These are phyloP conservation scores for Hypsopygia costalis DNA, from an alignment of 2,888 invertebrate species.

Conservation along the genomic window DNA sequence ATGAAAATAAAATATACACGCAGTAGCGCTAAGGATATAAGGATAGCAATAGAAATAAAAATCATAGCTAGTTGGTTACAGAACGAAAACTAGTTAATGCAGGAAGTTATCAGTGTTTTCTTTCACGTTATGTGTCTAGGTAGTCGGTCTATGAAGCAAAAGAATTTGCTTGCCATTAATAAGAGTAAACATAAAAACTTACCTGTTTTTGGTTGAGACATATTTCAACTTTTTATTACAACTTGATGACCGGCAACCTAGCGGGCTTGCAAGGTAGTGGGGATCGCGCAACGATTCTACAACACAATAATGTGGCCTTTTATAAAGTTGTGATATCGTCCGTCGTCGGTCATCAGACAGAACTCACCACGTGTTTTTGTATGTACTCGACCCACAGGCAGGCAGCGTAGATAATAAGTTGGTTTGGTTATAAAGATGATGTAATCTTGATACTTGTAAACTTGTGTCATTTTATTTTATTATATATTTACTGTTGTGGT, in stretches of 20 bases:
- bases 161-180: too few relatives aligned
- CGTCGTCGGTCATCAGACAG: conserved; percentile 33
- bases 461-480: neutral
- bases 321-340: conserved; percentile 57
- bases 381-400: conserved; percentile 27
- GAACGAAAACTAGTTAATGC: too few relatives aligned
- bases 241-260: conserved; percentile 21
- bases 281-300: conserved; percentile 48
- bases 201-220: conserved; percentile 71
- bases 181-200: conserved; percentile 32
- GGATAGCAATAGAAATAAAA: too few relatives aligned
- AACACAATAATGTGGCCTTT: conserved; percentile 46
- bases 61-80: too few relatives aligned
- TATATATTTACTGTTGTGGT: neutral
- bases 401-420: conserved; percentile 55
- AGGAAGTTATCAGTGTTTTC: too few relatives aligned
- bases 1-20: too few relatives aligned
- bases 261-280: conserved; percentile 36
- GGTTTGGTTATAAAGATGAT: conserved; percentile 23
- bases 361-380: conserved; percentile 56
- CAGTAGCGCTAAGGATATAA: too few relatives aligned
- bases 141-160: too few relatives aligned
- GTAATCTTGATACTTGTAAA: conserved; percentile 34
- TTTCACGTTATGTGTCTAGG: too few relatives aligned
- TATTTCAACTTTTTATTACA: conserved; percentile 31